phyloP scores from a whole-genome alignment of 2,797 vertebrate species.

The Novumbra hubbsi region DNA sequence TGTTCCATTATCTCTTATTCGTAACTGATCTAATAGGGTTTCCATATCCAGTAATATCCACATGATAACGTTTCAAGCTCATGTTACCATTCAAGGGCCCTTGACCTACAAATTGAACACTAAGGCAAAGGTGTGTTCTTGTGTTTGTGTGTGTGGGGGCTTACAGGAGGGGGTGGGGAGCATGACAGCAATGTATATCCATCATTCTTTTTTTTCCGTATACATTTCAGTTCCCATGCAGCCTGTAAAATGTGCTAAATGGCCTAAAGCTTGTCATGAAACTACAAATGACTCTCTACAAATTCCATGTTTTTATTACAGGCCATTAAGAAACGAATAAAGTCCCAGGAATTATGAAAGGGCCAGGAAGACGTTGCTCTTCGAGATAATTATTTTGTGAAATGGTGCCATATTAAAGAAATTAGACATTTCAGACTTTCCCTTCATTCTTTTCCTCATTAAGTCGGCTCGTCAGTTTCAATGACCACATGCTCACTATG shows the following conservation, averaged over 20 bases:
- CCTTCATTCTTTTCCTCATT: constrained; percentile 14
- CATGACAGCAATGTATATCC: background rate
- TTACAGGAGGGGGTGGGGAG: background rate
- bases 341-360: constrained; percentile 22
- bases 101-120: constrained; percentile 21
- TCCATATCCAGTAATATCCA: constrained; percentile 39
- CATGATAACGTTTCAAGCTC: constrained; percentile 43
- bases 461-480: constrained; percentile 38
- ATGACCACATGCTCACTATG: constrained; percentile 8
- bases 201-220: background rate
- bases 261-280: constrained; percentile 47
- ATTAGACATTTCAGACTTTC: constrained; percentile 24
- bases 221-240: constrained; percentile 28
- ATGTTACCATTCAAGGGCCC: constrained; percentile 47
- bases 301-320: constrained; percentile 50
- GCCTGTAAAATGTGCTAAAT: constrained; percentile 51
- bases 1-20: background rate
- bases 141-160: background rate
- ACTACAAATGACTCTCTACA: constrained; percentile 39
- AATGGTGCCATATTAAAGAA: constrained; percentile 36
- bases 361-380: constrained; percentile 15
- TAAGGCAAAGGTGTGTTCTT: background rate
- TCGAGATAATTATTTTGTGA: constrained; percentile 45
- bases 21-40: constrained; percentile 19
- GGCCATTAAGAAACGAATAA: constrained; percentile 54